Evolutionary conservation across 2,113 vertebrate species (phyloP).

Genomic region (Arvicanthis niloticus): DNA sequence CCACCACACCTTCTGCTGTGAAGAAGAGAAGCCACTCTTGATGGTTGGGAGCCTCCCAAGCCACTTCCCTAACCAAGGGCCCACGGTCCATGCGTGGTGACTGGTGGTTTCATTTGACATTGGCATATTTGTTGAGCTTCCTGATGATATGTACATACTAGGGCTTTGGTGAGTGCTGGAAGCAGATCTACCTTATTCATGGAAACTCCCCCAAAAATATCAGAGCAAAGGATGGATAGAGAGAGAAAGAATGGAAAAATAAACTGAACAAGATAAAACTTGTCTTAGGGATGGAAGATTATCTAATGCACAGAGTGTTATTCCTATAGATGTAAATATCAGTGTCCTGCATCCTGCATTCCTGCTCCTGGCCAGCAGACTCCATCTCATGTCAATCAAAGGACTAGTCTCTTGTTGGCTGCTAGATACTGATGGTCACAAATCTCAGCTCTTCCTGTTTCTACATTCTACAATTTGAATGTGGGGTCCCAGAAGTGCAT

Average conservation of each 20-base stretch:
- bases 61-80: background rate
- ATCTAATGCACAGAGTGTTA: background rate
- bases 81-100: background rate
- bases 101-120: background rate
- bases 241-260: background rate
- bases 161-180: background rate
- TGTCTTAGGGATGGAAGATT: background rate
- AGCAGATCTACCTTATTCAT: background rate
- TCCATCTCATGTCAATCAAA: background rate
- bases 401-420: background rate
- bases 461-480: background rate
- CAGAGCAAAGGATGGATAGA: background rate
- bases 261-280: background rate
- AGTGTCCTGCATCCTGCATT: rapidly evolving
- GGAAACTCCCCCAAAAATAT: background rate
- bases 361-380: rapidly evolving
- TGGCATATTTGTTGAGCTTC: background rate
- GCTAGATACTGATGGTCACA: background rate
- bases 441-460: background rate
- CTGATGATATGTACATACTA: background rate
- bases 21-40: background rate
- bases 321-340: background rate
- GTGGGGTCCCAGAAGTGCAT: rapidly evolving
- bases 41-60: background rate
- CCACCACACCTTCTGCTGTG: too few species aligned